phyloP scores from a whole-genome alignment of 2,888 invertebrate genomes.

The Lissonota sp. region DNA sequence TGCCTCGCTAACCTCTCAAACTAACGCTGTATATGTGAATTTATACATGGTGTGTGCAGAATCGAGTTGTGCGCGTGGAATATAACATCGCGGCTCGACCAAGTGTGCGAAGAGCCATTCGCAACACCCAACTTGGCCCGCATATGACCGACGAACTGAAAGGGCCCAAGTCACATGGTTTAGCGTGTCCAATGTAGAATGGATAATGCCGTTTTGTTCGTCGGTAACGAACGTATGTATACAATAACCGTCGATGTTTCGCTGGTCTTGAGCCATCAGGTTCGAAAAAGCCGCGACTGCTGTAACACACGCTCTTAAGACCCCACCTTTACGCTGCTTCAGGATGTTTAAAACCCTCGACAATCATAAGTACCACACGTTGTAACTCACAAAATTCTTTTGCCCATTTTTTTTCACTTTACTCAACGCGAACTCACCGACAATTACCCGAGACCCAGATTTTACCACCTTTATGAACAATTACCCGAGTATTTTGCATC shows the following conservation, averaged over 20 bases:
- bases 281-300: background rate
- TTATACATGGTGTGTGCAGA: background rate
- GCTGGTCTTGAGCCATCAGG: background rate
- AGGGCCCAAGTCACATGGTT: background rate
- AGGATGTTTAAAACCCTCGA: background rate
- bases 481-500: slow-evolving; percentile 27
- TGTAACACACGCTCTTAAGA: background rate
- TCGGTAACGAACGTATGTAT: background rate
- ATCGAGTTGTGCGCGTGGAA: background rate
- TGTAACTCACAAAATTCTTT: background rate
- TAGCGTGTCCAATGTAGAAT: background rate
- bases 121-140: slow-evolving; percentile 18
- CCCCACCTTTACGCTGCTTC: background rate
- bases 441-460: slow-evolving; percentile 20
- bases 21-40: background rate
- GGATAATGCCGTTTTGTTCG: slow-evolving; percentile 2
- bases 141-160: background rate
- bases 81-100: background rate
- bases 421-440: background rate
- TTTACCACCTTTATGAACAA: slow-evolving; percentile 16
- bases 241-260: slow-evolving; percentile 7
- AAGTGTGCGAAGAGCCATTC: slow-evolving; percentile 13
- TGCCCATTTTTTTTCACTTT: slow-evolving; percentile 7
- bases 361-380: background rate
- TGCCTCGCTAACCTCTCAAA: slow-evolving; percentile 25